Percentiles rank a stretch among this genome's conserved stretches.
Conservation (phyloP, 2,888 invertebrate species). For the Lathronympha strigana region DNA sequence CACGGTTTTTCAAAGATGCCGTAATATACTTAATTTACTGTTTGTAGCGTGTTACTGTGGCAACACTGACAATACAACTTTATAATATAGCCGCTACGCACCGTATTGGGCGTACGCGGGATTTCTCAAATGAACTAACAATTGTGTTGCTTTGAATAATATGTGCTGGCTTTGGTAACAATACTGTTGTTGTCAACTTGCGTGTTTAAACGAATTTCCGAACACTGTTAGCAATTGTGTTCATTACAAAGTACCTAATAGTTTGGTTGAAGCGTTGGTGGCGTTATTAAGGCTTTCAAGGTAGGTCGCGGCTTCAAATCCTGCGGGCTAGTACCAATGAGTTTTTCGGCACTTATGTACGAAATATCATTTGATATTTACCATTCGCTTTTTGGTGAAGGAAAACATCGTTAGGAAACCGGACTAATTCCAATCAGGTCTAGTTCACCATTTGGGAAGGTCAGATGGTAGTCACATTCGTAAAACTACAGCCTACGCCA, state of each 20-base stretch:
- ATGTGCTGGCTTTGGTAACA: slow-evolving; percentile 33
- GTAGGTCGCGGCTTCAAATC: no score
- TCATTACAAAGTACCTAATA: not conserved
- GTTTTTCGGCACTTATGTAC: no score
- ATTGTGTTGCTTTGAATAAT: slow-evolving; percentile 40
- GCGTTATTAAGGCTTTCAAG: no score
- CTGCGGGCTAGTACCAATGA: no score
- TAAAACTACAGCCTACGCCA: no score
- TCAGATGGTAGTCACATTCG: no score
- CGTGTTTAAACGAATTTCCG: slow-evolving; percentile 18
- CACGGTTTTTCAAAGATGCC: not conserved
- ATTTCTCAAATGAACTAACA: slow-evolving; percentile 48
- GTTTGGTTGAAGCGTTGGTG: no score
- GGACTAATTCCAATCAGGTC: no score
- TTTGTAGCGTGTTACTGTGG: slow-evolving; percentile 5
- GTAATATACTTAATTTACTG: slow-evolving; percentile 17
- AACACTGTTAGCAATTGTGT: slow-evolving; percentile 1
- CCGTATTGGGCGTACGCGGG: slow-evolving; percentile 48
- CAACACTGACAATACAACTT: slow-evolving; percentile 38
- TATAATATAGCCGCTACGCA: slow-evolving; percentile 38
- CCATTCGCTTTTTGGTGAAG: no score
- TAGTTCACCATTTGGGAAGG: no score
- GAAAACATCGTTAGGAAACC: no score
- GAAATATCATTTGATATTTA: no score
- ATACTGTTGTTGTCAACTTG: slow-evolving; percentile 27